phyloP scores from a whole-genome alignment of 2,797 vertebrate species.

The Poecile montanus region DNA sequence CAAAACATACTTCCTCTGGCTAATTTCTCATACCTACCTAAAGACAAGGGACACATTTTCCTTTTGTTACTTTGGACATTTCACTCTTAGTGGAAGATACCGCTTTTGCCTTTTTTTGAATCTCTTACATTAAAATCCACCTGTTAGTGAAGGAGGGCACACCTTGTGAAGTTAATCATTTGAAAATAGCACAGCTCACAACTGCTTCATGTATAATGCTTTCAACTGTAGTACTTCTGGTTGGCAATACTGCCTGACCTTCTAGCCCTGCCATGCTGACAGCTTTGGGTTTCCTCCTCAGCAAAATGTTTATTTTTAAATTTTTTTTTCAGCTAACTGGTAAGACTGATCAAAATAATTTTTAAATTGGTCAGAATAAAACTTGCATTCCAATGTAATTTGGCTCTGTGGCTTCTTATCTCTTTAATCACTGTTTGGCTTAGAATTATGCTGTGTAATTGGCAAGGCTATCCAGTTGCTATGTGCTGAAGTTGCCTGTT shows the following conservation, averaged over 20 bases:
- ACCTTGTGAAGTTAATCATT: not conserved
- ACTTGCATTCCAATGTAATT: slow-evolving; percentile 3
- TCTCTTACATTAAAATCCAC: not conserved
- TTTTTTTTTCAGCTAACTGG: not conserved
- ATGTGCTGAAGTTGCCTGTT: not conserved
- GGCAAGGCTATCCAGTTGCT: not conserved
- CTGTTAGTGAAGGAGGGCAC: not conserved
- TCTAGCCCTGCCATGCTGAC: not conserved
- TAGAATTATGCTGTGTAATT: not conserved
- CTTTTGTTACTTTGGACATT: not conserved
- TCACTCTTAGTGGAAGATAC: not conserved
- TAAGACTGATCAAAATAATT: not conserved
- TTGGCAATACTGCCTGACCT: not conserved
- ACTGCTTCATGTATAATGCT: not conserved
- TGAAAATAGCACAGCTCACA: not conserved
- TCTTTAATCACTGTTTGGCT: not conserved
- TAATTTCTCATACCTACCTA: not conserved
- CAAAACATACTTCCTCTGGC: not conserved
- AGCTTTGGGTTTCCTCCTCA: not conserved
- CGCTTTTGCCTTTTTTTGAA: not conserved
- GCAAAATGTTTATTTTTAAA: not conserved
- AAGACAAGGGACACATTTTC: not conserved
- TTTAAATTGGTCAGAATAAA: slow-evolving; percentile 32
- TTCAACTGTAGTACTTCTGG: not conserved
- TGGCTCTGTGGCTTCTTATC: slow-evolving; percentile 48